Percentiles rank a stretch among this genome's conserved stretches.
Evolutionary conservation across 2,797 vertebrate species (phyloP).

Genomic region (Chloroceryle inda): DNA sequence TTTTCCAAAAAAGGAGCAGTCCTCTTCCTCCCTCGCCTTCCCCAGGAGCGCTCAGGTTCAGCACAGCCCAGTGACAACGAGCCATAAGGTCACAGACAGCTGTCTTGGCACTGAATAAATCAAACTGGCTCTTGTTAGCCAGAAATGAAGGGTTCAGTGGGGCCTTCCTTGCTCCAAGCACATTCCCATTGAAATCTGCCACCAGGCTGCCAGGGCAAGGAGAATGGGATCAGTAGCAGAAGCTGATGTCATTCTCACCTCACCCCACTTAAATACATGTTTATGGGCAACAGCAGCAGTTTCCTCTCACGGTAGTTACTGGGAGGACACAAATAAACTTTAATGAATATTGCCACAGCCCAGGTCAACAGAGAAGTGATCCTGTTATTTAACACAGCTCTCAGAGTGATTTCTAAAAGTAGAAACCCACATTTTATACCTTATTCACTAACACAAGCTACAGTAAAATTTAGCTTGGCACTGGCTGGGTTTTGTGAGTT

Average conservation of each 20-base stretch:
- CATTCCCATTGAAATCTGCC: not conserved
- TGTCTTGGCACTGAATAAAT: not conserved
- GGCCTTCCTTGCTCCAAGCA: not conserved
- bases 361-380: not conserved
- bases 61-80: not conserved
- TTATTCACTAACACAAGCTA: constrained; percentile 13
- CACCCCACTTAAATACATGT: not conserved
- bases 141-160: not conserved
- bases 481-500: constrained; percentile 35
- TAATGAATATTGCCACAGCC: not conserved
- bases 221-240: not conserved
- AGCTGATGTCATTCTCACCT: not conserved
- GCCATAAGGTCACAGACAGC: not conserved
- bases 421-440: constrained; percentile 29
- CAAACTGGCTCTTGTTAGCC: not conserved
- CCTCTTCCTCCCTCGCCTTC: not conserved
- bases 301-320: not conserved
- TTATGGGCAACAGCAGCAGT: not conserved
- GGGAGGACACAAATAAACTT: not conserved
- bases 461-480: constrained; percentile 52
- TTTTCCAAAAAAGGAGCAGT: not conserved
- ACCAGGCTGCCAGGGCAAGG: not conserved
- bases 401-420: constrained; percentile 34
- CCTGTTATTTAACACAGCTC: constrained; percentile 39
- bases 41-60: not conserved